Conservation (phyloP, 2,888 invertebrate species). For the Papilio protenor region DNA sequence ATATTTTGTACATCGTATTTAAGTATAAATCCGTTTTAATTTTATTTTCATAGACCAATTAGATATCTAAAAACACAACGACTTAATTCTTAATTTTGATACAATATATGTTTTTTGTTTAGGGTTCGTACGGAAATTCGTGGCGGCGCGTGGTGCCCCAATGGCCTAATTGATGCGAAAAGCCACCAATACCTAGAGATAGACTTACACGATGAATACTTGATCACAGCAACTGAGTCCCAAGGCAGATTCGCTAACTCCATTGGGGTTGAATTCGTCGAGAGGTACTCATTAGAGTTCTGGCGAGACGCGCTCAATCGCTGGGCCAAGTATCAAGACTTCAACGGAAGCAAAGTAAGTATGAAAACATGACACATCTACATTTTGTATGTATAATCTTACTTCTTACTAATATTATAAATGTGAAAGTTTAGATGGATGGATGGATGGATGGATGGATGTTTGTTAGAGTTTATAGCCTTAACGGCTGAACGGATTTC, state of each 20-base stretch:
- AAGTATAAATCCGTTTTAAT: constrained; percentile 38
- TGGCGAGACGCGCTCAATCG: constrained; percentile 87
- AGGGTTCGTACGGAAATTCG: constrained; percentile 94
- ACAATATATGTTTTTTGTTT: constrained; percentile 49
- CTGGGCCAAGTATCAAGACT: constrained; percentile 92
- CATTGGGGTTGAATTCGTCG: constrained; percentile 94
- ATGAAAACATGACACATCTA: constrained; percentile 1
- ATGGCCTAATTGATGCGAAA: constrained; percentile 89
- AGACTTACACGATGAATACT: constrained; percentile 89
- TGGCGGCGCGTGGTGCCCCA: constrained; percentile 97
- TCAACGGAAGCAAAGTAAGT: constrained; percentile 90
- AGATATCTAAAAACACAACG: not conserved
- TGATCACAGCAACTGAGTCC: constrained; percentile 93
- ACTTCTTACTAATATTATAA: no score
- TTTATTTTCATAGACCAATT: constrained; percentile 6
- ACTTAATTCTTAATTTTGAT: constrained; percentile 12
- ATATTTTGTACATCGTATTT: not conserved
- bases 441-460: no score
- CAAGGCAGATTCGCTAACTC: constrained; percentile 97
- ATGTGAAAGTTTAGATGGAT: no score
- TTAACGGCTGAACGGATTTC: no score
- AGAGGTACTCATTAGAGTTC: constrained; percentile 92
- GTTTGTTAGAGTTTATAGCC: no score
- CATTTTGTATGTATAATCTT: no score
- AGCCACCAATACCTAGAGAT: constrained; percentile 93